A percentile compares a stretch with the other conserved stretches of the same genome.
Evolutionary conservation across 2,888 invertebrate genomes (phyloP).

Genomic region (Polyploca ridens): DNA sequence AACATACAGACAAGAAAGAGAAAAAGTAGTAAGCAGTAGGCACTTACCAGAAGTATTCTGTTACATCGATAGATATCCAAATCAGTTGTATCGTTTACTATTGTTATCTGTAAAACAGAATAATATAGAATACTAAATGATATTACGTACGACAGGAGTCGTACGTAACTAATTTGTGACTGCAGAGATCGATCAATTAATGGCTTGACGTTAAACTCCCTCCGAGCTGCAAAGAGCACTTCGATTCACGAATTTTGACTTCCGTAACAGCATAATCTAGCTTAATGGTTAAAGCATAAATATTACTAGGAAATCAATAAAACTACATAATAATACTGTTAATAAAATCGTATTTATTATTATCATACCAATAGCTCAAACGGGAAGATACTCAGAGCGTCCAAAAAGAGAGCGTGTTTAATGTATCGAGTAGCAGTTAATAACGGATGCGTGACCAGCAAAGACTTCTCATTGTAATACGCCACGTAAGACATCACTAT

Average conservation of each 20-base stretch:
- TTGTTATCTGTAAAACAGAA: conserved; percentile 54
- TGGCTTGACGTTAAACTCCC: neutral
- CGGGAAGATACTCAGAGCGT: conserved; percentile 70
- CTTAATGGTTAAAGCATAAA: neutral
- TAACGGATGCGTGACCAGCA: conserved; percentile 77
- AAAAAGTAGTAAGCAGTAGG: neutral
- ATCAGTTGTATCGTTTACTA: conserved; percentile 64
- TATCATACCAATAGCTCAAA: conserved; percentile 67
- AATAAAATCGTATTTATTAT: neutral
- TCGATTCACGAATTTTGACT: neutral
- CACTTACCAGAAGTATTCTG: conserved; percentile 68
- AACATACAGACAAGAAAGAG: neutral
- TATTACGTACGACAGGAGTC: neutral
- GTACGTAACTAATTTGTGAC: neutral
- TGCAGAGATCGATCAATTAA: conserved; percentile 9
- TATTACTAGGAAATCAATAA: neutral
- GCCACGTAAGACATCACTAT: conserved; percentile 76
- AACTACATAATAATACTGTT: neutral
- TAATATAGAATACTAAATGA: conserved; percentile 13
- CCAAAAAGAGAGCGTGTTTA: conserved; percentile 66
- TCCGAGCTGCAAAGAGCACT: neutral
- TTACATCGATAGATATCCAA: conserved; percentile 70
- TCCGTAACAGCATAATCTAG: neutral
- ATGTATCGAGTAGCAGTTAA: conserved; percentile 69
- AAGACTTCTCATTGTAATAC: conserved; percentile 72